Evolutionary conservation across 2,888 invertebrate species (phyloP).

Genomic region (Alsophila aescularia): DNA sequence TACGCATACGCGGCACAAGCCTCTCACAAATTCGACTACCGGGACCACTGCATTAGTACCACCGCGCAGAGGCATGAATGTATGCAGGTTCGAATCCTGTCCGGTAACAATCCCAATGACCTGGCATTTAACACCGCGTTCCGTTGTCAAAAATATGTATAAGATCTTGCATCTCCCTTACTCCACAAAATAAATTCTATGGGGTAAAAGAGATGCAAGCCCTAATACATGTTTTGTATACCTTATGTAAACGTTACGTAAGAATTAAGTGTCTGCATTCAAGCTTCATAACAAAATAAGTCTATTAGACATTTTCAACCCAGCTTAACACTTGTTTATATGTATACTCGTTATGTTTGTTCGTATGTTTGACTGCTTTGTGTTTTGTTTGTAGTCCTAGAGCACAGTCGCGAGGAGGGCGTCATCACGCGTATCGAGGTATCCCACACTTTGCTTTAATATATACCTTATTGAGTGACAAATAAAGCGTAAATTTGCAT

Average conservation of each 20-base stretch:
- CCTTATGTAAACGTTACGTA: not conserved
- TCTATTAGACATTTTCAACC: constrained; percentile 15
- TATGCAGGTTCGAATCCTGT: too few relatives aligned
- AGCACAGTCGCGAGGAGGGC: constrained; percentile 84
- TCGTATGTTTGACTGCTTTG: constrained; percentile 81
- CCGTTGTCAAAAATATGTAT: too few relatives aligned
- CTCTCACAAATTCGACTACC: too few relatives aligned
- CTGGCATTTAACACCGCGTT: too few relatives aligned
- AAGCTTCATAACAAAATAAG: constrained; percentile 2
- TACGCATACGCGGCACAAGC: too few relatives aligned
- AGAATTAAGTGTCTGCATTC: not conserved
- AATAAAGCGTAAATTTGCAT: constrained; percentile 25
- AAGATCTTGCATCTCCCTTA: too few relatives aligned
- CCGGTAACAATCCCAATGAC: too few relatives aligned
- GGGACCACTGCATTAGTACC: too few relatives aligned
- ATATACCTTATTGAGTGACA: constrained; percentile 43
- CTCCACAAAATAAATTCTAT: too few relatives aligned
- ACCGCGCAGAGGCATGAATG: too few relatives aligned
- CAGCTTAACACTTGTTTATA: constrained; percentile 60
- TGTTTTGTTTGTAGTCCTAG: constrained; percentile 84
- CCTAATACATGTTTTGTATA: too few relatives aligned
- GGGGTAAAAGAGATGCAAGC: too few relatives aligned
- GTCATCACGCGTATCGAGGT: constrained; percentile 85
- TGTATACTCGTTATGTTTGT: constrained; percentile 66
- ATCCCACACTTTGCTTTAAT: constrained; percentile 78